Evolutionary conservation across 2,797 vertebrate genomes (phyloP), one percentile per base, ranked within the genome.

Genomic region (Knipowitschia caucasica): DNA sequence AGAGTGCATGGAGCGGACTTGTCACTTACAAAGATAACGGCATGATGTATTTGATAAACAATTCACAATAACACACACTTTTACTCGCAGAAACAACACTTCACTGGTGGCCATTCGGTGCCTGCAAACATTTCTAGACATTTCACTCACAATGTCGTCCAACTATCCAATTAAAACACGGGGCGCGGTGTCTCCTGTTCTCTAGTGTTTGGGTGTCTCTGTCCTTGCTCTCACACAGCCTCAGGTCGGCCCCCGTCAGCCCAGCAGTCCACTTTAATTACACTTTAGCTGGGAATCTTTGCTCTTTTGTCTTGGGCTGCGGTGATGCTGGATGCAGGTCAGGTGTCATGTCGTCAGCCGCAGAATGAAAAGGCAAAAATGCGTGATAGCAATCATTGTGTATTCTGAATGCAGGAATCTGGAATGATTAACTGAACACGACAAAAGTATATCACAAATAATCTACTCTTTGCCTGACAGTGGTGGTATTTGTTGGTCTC

Each of bases 301-400:
- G 50, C 56, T 55, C 49, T 65, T 58, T 60, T 57, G 52, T 62
- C 61, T 64, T 38, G 49, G 29, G 40, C 15, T 25, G 27, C 35
- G 46, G 39, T 53, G 23, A 9, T 40, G 42, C 43, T 57, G 51
- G 17, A 6, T 53, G 26, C 25, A n/a, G n/a, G n/a, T 71, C 73
- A 72, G 20, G 62, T 23, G 56, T 59, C 62, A 60, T 72, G 18
- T 3, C 25, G 55, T 68, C 47, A 2, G 39, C 23, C 43, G 5
- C 36, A 39, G 9, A 11, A 39, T 39, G 2, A 39, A 21, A 39
- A 39, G n/a, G 18, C 18, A 39, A 12, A 38, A 18, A 20, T 10
- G 8, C 35, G 3, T 4, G 8, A 20, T 20, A n/a, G n/a, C n/a
- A n/a, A n/a, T 18, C 3, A 10, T 10, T 18, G 15, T 38, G 15